Percentiles rank a stretch among this genome's conserved stretches.
Conservation (phyloP, 2,888 invertebrate species). For the Synanthedon tipuliformis region DNA sequence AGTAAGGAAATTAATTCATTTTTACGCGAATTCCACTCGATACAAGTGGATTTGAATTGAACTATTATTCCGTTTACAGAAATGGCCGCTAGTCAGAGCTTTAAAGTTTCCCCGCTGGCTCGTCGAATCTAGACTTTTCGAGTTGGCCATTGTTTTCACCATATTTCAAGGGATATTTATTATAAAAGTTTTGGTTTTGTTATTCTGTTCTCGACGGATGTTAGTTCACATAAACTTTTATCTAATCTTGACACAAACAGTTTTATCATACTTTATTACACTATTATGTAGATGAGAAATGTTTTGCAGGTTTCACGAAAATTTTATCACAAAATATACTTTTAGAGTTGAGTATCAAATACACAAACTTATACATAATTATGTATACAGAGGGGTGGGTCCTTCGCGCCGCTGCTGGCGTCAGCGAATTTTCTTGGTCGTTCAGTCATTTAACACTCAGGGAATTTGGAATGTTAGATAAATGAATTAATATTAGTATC, state of each 20-base stretch:
- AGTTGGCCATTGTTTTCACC: constrained; percentile 34
- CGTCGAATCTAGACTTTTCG: constrained; percentile 20
- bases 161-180: constrained; percentile 32
- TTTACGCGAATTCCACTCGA: too few relatives aligned
- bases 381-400: too few relatives aligned
- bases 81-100: constrained; percentile 34
- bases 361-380: too few relatives aligned
- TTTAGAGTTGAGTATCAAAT: neutral
- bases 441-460: too few relatives aligned
- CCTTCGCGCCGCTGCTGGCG: too few relatives aligned
- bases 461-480: too few relatives aligned
- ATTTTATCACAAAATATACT: neutral
- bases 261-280: neutral
- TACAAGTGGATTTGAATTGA: constrained; percentile 24
- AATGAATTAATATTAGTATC: too few relatives aligned
- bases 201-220: neutral
- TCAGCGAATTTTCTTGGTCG: too few relatives aligned
- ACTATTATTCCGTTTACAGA: constrained; percentile 22
- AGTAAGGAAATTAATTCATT: too few relatives aligned
- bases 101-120: constrained; percentile 26
- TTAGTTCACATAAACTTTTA: neutral
- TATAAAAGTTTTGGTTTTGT: constrained; percentile 21
- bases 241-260: neutral
- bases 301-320: neutral
- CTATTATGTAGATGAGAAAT: neutral